phyloP scores from a whole-genome alignment of 1,140 invertebrate species.

The Zaprionus ornatus region DNA sequence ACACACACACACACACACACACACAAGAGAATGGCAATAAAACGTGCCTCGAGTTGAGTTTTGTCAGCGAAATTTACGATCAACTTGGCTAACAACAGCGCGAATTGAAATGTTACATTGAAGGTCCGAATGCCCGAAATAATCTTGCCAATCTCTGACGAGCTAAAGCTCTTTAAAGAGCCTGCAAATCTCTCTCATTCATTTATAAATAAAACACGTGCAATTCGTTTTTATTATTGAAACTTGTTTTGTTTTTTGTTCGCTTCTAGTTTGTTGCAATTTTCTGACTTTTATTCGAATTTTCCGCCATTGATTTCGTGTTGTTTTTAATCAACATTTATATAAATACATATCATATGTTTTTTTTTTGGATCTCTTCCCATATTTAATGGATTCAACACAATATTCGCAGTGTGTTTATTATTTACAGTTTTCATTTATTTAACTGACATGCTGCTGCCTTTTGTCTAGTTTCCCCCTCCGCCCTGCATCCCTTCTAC shows the following conservation, averaged over 20 bases:
- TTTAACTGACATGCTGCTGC: slow-evolving; percentile 16
- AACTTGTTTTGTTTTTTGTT: not conserved
- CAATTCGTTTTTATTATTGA: not conserved
- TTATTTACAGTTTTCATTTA: slow-evolving; percentile 43
- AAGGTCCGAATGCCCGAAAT: not conserved
- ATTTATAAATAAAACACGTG: not conserved
- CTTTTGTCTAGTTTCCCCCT: slow-evolving; percentile 42
- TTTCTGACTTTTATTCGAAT: not conserved
- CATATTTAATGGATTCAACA: slow-evolving; percentile 26
- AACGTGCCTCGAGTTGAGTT: slow-evolving; percentile 64
- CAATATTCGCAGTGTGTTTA: slow-evolving; percentile 23
- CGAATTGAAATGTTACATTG: slow-evolving; percentile 37
- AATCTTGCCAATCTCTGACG: not conserved
- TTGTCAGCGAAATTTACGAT: slow-evolving; percentile 71
- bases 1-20: slow-evolving; percentile 13
- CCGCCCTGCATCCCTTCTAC: not conserved
- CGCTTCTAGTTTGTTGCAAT: slow-evolving; percentile 1
- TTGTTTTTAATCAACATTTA: slow-evolving; percentile 26
- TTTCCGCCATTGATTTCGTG: slow-evolving; percentile 1
- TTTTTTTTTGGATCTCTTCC: not conserved
- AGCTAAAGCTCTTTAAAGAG: not conserved
- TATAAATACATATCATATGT: not conserved
- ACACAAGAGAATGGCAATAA: slow-evolving; percentile 46
- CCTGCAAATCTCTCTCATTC: not conserved
- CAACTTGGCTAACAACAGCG: slow-evolving; percentile 52